Conservation (phyloP, 2,113 vertebrate genomes). For the Proteles cristata region DNA sequence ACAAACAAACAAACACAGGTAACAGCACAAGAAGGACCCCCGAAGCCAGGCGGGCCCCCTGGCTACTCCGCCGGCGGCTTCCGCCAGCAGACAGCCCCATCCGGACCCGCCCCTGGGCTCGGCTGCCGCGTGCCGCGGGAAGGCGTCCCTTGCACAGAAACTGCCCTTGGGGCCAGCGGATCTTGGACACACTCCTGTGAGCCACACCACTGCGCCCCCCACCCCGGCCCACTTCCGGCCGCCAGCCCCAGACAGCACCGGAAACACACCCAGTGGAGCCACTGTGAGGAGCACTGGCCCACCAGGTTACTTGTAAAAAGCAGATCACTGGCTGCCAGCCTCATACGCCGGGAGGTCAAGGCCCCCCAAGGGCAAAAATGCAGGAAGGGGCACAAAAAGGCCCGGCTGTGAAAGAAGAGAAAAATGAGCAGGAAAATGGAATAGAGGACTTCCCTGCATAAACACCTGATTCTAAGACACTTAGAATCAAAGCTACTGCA, state of each 20-base stretch:
- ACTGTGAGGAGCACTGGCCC: rapidly evolving
- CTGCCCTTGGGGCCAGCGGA: background rate
- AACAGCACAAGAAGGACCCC: background rate
- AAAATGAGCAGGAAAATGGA: background rate
- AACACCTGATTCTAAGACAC: background rate
- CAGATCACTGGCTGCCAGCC: background rate
- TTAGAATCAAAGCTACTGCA: background rate
- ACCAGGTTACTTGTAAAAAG: background rate
- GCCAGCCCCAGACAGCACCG: background rate
- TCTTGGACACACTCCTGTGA: background rate
- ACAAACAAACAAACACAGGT: background rate
- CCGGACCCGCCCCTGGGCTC: background rate
- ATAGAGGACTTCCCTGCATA: background rate
- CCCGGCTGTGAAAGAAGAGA: rapidly evolving
- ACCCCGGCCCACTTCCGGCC: background rate
- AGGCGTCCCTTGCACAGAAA: background rate
- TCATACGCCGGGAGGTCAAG: rapidly evolving
- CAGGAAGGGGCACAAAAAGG: background rate
- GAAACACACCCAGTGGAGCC: background rate
- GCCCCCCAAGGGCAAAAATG: rapidly evolving
- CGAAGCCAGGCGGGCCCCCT: background rate
- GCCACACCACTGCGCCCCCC: background rate
- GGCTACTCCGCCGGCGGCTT: background rate
- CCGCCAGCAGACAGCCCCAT: no score
- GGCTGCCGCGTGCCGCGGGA: rapidly evolving